Evolutionary conservation across 2,888 invertebrate species (phyloP).

Genomic region (Leptinotarsa haldemani): DNA sequence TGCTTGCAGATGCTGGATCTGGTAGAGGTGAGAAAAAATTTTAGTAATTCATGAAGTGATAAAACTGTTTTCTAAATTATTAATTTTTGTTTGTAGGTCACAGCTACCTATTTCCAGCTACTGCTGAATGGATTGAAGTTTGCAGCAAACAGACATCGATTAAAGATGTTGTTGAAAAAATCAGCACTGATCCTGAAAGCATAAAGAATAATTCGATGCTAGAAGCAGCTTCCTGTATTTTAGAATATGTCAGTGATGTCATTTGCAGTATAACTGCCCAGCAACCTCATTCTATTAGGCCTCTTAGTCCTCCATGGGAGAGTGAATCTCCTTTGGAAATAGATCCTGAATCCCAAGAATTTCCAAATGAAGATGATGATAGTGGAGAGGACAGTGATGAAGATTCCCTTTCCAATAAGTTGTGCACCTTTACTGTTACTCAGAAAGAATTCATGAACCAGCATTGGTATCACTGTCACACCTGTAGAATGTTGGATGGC

Average conservation of each 20-base stretch:
- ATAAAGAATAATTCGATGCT: slow-evolving; percentile 68
- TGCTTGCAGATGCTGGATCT: slow-evolving; percentile 85
- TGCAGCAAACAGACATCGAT: slow-evolving; percentile 73
- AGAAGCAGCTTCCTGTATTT: slow-evolving; percentile 84
- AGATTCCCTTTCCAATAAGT: slow-evolving; percentile 87
- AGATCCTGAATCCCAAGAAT: slow-evolving; percentile 89
- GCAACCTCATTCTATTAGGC: slow-evolving; percentile 58
- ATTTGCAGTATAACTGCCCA: slow-evolving; percentile 68
- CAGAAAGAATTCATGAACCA: slow-evolving; percentile 96
- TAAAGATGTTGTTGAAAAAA: slow-evolving; percentile 71
- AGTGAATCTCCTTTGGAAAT: slow-evolving; percentile 79
- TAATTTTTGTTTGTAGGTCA: slow-evolving; percentile 70
- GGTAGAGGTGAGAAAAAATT: slow-evolving; percentile 69
- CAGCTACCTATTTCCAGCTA: slow-evolving; percentile 81
- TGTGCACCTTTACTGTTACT: slow-evolving; percentile 97
- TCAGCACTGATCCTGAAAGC: slow-evolving; percentile 66
- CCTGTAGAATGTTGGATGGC: slow-evolving; percentile 98
- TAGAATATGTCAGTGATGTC: slow-evolving; percentile 87
- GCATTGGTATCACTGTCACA: slow-evolving; percentile 99
- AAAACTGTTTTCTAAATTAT: background rate
- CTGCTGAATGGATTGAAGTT: slow-evolving; percentile 82
- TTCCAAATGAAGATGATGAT: slow-evolving; percentile 90
- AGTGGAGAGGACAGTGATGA: slow-evolving; percentile 96
- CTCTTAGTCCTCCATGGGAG: slow-evolving; percentile 82
- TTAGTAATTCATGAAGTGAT: background rate